phyloP scores from a whole-genome alignment of 37 sponge, comb jelly and placozoan species.

The Oscarella lobularis region DNA sequence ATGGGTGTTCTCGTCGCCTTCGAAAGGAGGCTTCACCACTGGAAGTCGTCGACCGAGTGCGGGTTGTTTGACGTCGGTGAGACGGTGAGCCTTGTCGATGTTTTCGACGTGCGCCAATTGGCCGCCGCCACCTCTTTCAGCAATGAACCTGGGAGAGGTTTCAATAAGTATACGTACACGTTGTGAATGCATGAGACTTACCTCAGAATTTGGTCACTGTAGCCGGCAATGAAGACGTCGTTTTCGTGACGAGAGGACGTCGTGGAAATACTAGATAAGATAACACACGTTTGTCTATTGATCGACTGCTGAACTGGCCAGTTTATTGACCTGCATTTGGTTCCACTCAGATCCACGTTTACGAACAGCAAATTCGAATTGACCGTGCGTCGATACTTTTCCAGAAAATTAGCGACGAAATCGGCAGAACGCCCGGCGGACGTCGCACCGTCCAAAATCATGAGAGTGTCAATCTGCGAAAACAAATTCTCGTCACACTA shows the following conservation, averaged over 20 bases:
- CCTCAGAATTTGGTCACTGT: conserved; percentile 85
- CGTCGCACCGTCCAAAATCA: conserved; percentile 46
- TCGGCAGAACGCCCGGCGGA: conserved; percentile 28
- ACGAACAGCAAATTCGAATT: conserved; percentile 87
- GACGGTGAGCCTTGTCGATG: conserved; percentile 87
- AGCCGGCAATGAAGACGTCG: conserved; percentile 84
- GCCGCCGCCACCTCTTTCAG: conserved; percentile 79
- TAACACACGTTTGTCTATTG: too few species aligned
- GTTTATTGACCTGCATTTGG: background rate
- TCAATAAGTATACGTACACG: too few species aligned
- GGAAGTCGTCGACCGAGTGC: too few species aligned
- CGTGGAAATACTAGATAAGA: background rate
- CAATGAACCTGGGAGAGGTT: conserved; percentile 78
- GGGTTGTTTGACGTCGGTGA: too few species aligned
- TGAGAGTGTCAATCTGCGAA: conserved; percentile 59
- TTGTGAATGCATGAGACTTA: background rate
- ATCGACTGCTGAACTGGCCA: too few species aligned
- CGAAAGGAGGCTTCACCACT: too few species aligned
- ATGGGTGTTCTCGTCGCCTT: too few species aligned
- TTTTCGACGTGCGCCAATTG: conserved; percentile 86
- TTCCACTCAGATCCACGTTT: conserved; percentile 75
- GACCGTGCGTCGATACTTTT: conserved; percentile 74
- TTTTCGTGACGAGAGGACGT: conserved; percentile 55
- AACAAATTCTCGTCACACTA: background rate
- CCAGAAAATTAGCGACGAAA: conserved; percentile 30